Conservation (phyloP, 2,888 invertebrate species). For the Oeneis ivallda region DNA sequence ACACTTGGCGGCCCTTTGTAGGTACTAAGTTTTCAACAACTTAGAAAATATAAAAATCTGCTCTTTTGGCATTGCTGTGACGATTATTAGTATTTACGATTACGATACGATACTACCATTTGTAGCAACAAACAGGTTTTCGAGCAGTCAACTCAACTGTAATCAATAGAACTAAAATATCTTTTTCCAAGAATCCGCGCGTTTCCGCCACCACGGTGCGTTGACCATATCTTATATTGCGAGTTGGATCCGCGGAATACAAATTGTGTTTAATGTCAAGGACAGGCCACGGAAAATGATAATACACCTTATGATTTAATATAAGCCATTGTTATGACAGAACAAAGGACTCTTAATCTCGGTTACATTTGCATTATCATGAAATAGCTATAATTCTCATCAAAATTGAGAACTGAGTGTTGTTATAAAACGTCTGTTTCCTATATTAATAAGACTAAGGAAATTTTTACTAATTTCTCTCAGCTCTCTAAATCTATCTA, state of each 20-base stretch:
- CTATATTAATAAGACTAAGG: not conserved
- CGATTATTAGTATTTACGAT: too few relatives aligned
- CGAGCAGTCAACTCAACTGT: too few relatives aligned
- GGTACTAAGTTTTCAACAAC: too few relatives aligned
- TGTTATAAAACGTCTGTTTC: not conserved
- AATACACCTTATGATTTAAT: conserved; percentile 32
- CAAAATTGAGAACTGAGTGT: conserved; percentile 4
- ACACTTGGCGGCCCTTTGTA: too few relatives aligned
- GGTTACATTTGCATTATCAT: conserved; percentile 29
- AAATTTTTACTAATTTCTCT: not conserved
- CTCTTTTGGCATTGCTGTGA: too few relatives aligned
- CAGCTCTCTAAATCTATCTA: too few relatives aligned
- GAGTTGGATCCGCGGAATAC: conserved; percentile 31
- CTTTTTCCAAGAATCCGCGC: not conserved
- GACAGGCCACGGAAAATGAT: conserved; percentile 35
- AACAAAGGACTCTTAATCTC: conserved; percentile 35
- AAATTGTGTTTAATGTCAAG: conserved; percentile 36
- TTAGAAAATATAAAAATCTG: too few relatives aligned
- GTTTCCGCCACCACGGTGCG: conserved; percentile 30
- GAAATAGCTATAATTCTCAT: conserved; percentile 17
- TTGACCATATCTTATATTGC: conserved; percentile 33
- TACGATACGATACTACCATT: too few relatives aligned
- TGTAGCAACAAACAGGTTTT: too few relatives aligned
- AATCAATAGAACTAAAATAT: not conserved
- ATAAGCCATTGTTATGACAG: conserved; percentile 35